A percentile compares a stretch with the other conserved stretches of the same genome.
Conservation (phyloP, 2,113 vertebrate species). For the Oxyura jamaicensis region DNA sequence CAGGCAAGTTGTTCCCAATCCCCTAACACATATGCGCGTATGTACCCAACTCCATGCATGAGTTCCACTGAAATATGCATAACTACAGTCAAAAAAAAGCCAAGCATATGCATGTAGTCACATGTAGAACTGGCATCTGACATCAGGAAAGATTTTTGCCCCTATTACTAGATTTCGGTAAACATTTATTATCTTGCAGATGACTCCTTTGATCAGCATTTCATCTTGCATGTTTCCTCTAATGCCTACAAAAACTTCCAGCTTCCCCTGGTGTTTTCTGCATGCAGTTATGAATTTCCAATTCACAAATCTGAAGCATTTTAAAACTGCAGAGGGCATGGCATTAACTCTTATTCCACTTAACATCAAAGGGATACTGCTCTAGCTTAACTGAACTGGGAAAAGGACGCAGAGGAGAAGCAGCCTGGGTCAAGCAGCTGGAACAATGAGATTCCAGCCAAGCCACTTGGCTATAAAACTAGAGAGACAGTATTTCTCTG, state of each 20-base stretch:
- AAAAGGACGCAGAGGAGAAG: background rate
- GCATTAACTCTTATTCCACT: background rate
- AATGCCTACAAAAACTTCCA: background rate
- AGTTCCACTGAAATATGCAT: background rate
- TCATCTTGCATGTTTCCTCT: background rate
- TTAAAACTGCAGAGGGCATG: background rate
- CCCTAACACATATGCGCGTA: background rate
- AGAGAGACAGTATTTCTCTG: background rate
- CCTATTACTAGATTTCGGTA: background rate
- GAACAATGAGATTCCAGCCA: background rate
- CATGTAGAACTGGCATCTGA: background rate
- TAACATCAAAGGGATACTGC: background rate
- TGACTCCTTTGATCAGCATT: background rate
- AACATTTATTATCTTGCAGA: background rate
- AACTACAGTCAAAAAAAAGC: background rate
- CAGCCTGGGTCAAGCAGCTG: background rate
- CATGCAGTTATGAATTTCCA: background rate
- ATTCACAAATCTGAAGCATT: background rate
- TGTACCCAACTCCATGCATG: background rate
- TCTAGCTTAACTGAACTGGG: background rate
- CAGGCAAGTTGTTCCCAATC: background rate
- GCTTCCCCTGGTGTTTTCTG: background rate
- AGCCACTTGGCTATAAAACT: background rate
- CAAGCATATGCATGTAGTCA: accelerated
- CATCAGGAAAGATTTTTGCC: background rate